Base-by-base conservation (phyloP, 2,113 vertebrate species). In the Merops nubicus region DNA sequence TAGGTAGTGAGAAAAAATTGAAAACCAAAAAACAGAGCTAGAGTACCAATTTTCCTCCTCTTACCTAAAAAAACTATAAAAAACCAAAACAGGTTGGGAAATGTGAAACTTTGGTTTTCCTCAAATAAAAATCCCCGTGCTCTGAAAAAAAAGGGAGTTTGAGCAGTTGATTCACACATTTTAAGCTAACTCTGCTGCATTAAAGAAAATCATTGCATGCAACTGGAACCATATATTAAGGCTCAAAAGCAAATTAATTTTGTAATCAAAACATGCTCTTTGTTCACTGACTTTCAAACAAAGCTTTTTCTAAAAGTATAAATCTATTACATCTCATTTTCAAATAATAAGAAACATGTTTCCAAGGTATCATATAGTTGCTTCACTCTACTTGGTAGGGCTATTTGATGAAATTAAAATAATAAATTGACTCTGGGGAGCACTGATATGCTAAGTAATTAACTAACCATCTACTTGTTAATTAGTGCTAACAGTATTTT, bases 11-110 rank as follows among this genome's bases (percentile, higher is more conserved):
- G 75, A 93, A 91, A 96, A 94, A 93, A 89, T 38, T 85, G 57
- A 57, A 95, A 95, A 96, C 65, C 91, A 88, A 76, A 89, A 56
- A 80, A 45, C 21, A 89, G 76, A 92, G 88, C 28, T 70, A 96
- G 93, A 93, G 34, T 22, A 70, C 53, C 70, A 26, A 86, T 91
- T 91, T 72, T 31, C 64, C 38, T 90, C 15, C 78, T 88, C 11
- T 83, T 95, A 70, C 48, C 60, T 96, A 38, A 65, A 73, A 81
- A 53, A 59, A n/a, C n/a, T n/a, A n/a, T n/a, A n/a, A 87, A 29
- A n/a, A 56, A 56, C 19, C 11, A 8, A 54, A 31, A 54, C 54
- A 76, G 50, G 31, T 79, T 51, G 64, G 12, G 16, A 60, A 59
- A 48, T 40, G 90, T 57, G 73, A 87, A 93, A 93, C 40, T 62